Evolutionary conservation across 2,113 vertebrate species (phyloP).

Genomic region (Plectropomus leopardus): DNA sequence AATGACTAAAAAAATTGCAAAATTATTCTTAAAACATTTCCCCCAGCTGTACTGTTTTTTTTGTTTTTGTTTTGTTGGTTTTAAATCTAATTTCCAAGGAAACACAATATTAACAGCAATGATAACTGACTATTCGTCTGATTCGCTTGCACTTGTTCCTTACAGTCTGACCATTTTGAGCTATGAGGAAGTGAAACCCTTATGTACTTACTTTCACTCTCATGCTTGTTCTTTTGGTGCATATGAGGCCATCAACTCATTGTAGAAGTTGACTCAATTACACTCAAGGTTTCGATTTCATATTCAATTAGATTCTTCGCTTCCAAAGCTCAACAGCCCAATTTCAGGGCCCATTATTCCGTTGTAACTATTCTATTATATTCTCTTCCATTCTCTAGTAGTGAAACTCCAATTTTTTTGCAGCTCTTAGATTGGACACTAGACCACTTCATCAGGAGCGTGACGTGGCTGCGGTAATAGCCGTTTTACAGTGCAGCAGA

Average conservation of each 20-base stretch:
- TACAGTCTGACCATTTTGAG: neutral
- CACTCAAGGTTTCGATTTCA: neutral
- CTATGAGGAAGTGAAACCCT: neutral
- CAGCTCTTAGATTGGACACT: conserved; percentile 45
- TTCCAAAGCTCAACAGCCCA: neutral
- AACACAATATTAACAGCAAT: neutral
- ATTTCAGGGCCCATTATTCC: neutral
- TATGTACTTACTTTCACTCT: neutral
- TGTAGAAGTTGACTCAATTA: neutral
- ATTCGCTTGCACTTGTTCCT: too few species aligned
- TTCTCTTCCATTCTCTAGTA: conserved; percentile 3
- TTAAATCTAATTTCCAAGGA: neutral
- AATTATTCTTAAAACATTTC: too few species aligned
- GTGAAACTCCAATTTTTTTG: conserved; percentile 1
- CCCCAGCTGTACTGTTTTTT: too few species aligned
- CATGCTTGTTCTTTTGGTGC: neutral
- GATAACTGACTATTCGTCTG: neutral
- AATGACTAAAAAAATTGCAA: too few species aligned
- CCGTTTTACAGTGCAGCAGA: conserved; percentile 70
- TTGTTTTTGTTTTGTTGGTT: neutral
- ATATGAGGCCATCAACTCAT: too few species aligned
- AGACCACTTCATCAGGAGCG: conserved; percentile 74
- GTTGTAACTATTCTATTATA: neutral
- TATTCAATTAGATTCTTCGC: neutral
- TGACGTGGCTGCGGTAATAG: conserved; percentile 68